Base-by-base conservation (phyloP, 2,113 vertebrate genomes). In the Cyanoderma ruficeps region DNA sequence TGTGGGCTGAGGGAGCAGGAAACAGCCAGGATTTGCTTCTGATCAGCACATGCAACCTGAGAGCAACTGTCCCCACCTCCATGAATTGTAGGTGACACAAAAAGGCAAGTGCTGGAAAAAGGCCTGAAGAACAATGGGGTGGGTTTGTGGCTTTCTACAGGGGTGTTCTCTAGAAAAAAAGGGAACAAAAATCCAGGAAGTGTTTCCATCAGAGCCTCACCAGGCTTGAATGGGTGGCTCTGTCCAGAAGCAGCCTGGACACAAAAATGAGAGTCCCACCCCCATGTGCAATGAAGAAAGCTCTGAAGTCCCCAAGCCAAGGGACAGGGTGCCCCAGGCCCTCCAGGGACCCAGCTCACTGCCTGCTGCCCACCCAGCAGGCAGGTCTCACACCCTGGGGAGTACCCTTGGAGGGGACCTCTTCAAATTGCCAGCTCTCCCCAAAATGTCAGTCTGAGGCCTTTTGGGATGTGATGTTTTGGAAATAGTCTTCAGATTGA, bases 291-390 rank as follows among this genome's bases (percentile, higher is more conserved):
- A 11, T 42, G 74, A 33, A 25, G 49, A 24, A 55, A 77, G 23
- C 52, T 52, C 52, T 46, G 60, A 72, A 42, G 63, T 18, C 11
- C 72, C 49, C 0, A 2, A 13, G 30, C 16, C 37, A 39, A 42
- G 69, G n/a, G 16, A 21, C 63, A 27, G 2, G 0, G 3, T 22
- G 52, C 18, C n/a, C 57, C n/a, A 31, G 50, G 24, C 42, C 35
- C 33, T n/a, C 9, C 12, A 15, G 19, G 22, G 12, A 27, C 30
- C 28, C 0, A 0, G 13, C 37, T 86, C 68, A 13, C 52, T 27
- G n/a, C 44, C 65, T 3, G 4, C 72, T 55, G 39, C 33, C 52
- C 41, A 15, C 47, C 7, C 6, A 3, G 33, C 44, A 50, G 30
- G 30, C 81, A 70, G 46, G 1, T 4, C 30, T 60, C 4, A 0